Base-by-base conservation (phyloP, 2,797 vertebrate species). In the Carduelis carduelis region DNA sequence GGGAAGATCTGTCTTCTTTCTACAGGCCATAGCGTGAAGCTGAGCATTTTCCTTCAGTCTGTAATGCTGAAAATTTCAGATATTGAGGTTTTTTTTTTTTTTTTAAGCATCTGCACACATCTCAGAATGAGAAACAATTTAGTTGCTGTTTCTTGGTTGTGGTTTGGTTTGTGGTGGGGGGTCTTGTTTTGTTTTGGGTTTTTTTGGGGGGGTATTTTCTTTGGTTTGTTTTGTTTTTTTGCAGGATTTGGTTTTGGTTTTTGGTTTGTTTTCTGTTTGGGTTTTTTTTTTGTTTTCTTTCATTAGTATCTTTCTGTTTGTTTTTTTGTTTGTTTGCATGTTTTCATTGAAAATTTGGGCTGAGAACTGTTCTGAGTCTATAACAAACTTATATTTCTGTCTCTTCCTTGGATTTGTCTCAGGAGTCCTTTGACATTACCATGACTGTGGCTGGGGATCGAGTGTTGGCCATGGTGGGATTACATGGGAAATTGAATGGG, bases 181-280 rank as follows among this genome's bases (percentile, higher is more conserved):
- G 8, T 43, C 9, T 43, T 8, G 2, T 10, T 28, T 50, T 37
- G 14, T 2, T 22, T 61, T 1, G 4, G 8, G 4, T 1, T 23
- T 30, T 20, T 56, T 65, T 7, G 2, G 23, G 14, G 19, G 23
- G 8, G 15, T 6, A 8, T 21, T 26, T 52, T 30, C 8, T 57
- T 9, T 11, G 63, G 49, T n/a, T 43, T 16, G 6, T 8, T 21
- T 44, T 18, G 41, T 12, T 26, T 23, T 43, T 53, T 65, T 65
- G 11, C 8, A 8, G 5, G 2, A 6, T 39, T 34, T 24, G 14
- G 10, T 35, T 14, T 35, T 55, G 21, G 9, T 17, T 5, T 49
- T 47, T 32, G 6, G 3, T 12, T 46, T 15, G 8, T 8, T 37
- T 20, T 4, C 27, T 14, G 2, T 22, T 30, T 41, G 14, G 5